These are phyloP conservation scores for Fragum fragum DNA, from an alignment of 2,888 invertebrate genomes.

Conservation along the genomic window DNA sequence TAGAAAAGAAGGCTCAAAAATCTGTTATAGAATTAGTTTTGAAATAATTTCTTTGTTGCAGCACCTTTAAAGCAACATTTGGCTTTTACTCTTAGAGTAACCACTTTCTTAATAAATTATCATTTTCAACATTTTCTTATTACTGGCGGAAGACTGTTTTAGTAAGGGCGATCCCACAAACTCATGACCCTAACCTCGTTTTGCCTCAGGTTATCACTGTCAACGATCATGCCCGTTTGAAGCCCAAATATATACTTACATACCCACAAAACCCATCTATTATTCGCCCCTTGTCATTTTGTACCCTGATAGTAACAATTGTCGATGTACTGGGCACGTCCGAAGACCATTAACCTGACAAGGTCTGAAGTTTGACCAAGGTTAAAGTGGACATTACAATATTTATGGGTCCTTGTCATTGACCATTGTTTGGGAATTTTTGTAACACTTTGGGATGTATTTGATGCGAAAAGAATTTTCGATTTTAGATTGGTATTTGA, in stretches of 20 bases:
- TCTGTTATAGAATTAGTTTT: too few relatives aligned
- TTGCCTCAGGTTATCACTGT: constrained; percentile 25
- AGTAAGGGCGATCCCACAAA: background rate
- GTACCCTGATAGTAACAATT: constrained; percentile 41
- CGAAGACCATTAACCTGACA: constrained; percentile 49
- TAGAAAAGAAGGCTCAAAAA: too few relatives aligned
- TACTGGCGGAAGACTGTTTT: too few relatives aligned
- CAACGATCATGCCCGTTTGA: constrained; percentile 18
- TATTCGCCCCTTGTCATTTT: constrained; percentile 64
- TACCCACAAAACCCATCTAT: constrained; percentile 46
- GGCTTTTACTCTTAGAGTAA: too few relatives aligned
- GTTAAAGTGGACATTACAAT: constrained; percentile 43
- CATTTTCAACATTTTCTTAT: too few relatives aligned
- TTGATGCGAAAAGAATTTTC: constrained; percentile 21
- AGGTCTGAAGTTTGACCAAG: constrained; percentile 32
- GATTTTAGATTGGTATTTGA: constrained; percentile 8
- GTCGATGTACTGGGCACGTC: constrained; percentile 25
- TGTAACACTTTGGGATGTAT: constrained; percentile 4
- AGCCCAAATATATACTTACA: constrained; percentile 51
- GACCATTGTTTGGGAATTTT: constrained; percentile 25
- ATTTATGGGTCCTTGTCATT: constrained; percentile 29
- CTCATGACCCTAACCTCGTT: constrained; percentile 19
- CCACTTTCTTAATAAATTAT: too few relatives aligned
- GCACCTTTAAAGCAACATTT: too few relatives aligned
- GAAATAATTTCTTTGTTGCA: too few relatives aligned